These are phyloP conservation scores for Hylaeus anthracinus DNA, from an alignment of 1,140 invertebrate genomes.

Conservation along the genomic window DNA sequence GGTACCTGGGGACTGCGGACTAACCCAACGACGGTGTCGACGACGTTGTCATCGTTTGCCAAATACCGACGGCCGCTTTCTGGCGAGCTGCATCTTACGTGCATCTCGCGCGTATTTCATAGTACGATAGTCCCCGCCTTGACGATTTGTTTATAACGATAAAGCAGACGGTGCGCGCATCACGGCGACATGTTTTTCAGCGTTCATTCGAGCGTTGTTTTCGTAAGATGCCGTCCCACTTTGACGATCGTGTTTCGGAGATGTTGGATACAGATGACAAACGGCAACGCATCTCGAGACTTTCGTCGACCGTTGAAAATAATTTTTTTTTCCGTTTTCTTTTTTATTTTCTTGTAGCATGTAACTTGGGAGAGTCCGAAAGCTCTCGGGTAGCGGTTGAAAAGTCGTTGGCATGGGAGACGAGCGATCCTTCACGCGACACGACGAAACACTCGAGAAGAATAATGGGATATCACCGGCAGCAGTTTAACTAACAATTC, in stretches of 20 bases:
- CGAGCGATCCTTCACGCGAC: too few species aligned
- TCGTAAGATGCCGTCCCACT: constrained; percentile 27
- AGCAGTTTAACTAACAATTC: too few species aligned
- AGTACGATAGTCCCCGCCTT: constrained; percentile 41
- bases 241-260: constrained; percentile 22
- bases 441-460: too few species aligned
- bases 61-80: constrained; percentile 56
- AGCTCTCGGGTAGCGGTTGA: too few species aligned
- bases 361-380: too few species aligned
- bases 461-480: too few species aligned
- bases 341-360: too few species aligned
- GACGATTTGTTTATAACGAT: constrained; percentile 46
- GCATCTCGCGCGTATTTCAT: constrained; percentile 30
- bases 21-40: constrained; percentile 51
- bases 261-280: not conserved
- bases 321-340: not conserved
- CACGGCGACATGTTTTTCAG: not conserved
- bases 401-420: too few species aligned
- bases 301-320: not conserved
- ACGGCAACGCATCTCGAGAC: not conserved
- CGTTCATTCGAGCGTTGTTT: not conserved
- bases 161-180: not conserved
- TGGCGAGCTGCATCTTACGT: constrained; percentile 34
- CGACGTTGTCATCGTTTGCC: constrained; percentile 55
- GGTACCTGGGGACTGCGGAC: constrained; percentile 57